Evolutionary conservation across 2,888 invertebrate species (phyloP).

Genomic region (Xanthorhoe designata): DNA sequence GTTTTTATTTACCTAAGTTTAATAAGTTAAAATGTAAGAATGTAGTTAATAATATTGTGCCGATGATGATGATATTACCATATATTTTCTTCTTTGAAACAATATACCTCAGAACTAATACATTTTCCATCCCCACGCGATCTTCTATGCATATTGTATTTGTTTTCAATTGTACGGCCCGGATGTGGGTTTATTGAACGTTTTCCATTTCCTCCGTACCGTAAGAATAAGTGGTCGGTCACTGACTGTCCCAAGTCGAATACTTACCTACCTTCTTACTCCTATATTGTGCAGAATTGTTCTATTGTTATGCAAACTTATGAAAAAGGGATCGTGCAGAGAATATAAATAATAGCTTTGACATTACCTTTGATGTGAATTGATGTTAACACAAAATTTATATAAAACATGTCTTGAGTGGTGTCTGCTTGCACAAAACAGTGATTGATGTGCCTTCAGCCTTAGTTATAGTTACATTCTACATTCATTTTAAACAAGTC

Average conservation of each 20-base stretch:
- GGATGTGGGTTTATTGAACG: constrained; percentile 19
- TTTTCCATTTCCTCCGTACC: constrained; percentile 17
- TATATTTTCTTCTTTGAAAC: neutral
- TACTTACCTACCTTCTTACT: neutral
- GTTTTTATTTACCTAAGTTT: too few relatives aligned
- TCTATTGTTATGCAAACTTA: neutral
- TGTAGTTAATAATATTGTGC: too few relatives aligned
- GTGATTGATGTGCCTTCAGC: neutral
- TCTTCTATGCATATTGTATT: constrained; percentile 27
- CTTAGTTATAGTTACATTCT: neutral
- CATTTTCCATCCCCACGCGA: constrained; percentile 13
- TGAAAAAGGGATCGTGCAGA: too few relatives aligned
- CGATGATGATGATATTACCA: neutral
- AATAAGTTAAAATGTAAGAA: too few relatives aligned
- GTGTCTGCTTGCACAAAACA: constrained; percentile 1
- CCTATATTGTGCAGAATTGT: neutral
- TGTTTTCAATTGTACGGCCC: constrained; percentile 24
- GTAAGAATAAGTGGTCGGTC: constrained; percentile 21
- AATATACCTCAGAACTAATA: constrained; percentile 8
- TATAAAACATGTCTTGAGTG: neutral
- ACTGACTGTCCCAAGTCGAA: constrained; percentile 1
- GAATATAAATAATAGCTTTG: neutral
- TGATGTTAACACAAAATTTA: neutral
- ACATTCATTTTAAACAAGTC: neutral
- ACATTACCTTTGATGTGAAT: neutral